Evolutionary conservation across 2,888 invertebrate genomes (phyloP), one percentile per base, ranked within the genome.

Genomic region (Acleris literana): DNA sequence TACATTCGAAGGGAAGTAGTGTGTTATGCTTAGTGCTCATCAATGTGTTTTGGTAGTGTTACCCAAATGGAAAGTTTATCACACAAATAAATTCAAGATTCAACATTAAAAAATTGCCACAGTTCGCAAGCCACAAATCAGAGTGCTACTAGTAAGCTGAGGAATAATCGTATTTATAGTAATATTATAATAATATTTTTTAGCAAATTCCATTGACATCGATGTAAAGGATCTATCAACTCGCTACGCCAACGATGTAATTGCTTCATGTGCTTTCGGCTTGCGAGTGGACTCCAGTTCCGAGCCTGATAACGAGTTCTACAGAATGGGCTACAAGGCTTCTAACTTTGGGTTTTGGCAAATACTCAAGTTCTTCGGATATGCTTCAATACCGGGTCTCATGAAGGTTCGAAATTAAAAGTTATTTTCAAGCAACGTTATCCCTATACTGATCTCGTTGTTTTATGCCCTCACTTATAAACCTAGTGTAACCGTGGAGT

Each of bases 281-380:
- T 72, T 93, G 1, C 86, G 93, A 70, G 90, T 94, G 3, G 88
- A 95, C 74, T 95, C 95, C 0, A 83, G 93, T 17, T 76, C 80
- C 7, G 86, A 94, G 0, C 83, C 79, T 9, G 75, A 93, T 1
- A 94, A 94, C 70, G 78, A 90, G 29, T 95, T 95, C 75, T 94
- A 93, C 71, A 59, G 73, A 33, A 92, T 87, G 85, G 94, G 94
- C 20, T 93, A 91, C 69, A 80, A 79, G 16, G 76, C 85, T 5
- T 87, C 91, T 0, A 79, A 80, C 49, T 88, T 90, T 58, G 72
- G 71, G 1, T 68, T 68, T 6, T n/a, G 25, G 18, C 64, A 69
- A 46, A 20, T 71, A 17, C 51, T 72, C 17, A 72, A 67, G 17
- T 59, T 64, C 11, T 39, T 64, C 39, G 39, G 39, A 11, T 59